Percentiles rank a stretch among this genome's conserved stretches.
Conservation (phyloP, 37 sponge, comb jelly and placozoan genomes). For the Halisarca cf. caerulea region DNA sequence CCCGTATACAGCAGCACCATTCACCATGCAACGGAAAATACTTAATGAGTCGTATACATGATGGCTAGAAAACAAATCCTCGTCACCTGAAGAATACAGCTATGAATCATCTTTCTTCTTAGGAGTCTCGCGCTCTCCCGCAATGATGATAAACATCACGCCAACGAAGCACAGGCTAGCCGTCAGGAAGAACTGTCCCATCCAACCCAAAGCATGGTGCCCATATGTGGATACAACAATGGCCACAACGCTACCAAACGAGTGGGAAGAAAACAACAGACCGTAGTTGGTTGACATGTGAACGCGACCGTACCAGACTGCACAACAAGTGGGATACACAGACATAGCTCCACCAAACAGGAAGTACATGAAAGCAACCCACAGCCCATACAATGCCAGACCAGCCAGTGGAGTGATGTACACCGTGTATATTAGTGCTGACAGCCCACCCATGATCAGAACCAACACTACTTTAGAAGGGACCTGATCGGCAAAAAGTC, state of each 20-base stretch:
- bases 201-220: background rate
- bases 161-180: slow-evolving; percentile 33
- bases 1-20: no score
- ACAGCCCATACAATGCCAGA: slow-evolving; percentile 54
- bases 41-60: no score
- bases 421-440: slow-evolving; percentile 48
- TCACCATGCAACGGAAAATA: no score
- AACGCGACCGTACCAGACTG: slow-evolving; percentile 61
- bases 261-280: slow-evolving; percentile 73
- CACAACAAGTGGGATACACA: slow-evolving; percentile 68
- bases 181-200: slow-evolving; percentile 43
- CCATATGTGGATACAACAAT: slow-evolving; percentile 20
- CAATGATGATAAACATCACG: slow-evolving; percentile 28
- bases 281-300: slow-evolving; percentile 78
- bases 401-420: slow-evolving; percentile 26
- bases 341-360: slow-evolving; percentile 84
- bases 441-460: slow-evolving; percentile 29
- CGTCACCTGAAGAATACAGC: no score
- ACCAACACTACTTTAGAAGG: slow-evolving; percentile 69
- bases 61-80: no score
- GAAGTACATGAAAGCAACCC: slow-evolving; percentile 84
- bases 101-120: no score
- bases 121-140: background rate
- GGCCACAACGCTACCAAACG: slow-evolving; percentile 39
- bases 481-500: slow-evolving; percentile 58